Percentiles rank a stretch among this genome's conserved stretches.
Evolutionary conservation across 2,888 invertebrate genomes (phyloP).

Genomic region (Agonopterix alstromeriana): DNA sequence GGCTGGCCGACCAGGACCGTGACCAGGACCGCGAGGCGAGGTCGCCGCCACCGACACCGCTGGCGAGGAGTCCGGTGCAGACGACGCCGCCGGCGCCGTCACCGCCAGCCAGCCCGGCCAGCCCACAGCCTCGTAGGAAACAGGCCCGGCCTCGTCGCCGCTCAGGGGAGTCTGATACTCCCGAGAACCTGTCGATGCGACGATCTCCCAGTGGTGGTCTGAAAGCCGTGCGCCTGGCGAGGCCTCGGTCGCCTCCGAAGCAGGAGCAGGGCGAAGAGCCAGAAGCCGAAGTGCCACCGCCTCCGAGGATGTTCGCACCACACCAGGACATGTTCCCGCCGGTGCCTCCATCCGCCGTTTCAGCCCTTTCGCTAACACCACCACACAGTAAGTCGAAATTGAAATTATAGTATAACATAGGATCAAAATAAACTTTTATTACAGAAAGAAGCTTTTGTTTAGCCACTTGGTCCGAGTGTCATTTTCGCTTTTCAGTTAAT

Average conservation of each 20-base stretch:
- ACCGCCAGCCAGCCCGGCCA: conserved; percentile 78
- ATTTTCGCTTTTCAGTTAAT: no score
- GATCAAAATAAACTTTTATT: no score
- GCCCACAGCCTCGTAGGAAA: conserved; percentile 89
- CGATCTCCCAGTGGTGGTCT: conserved; percentile 61
- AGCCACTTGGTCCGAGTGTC: no score
- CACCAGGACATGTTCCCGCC: conserved; percentile 84
- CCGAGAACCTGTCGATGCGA: conserved; percentile 80
- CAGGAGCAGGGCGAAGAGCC: conserved; percentile 55
- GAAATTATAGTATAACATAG: no score
- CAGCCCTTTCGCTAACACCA: conserved; percentile 87
- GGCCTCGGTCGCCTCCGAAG: conserved; percentile 59
- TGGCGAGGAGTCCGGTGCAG: conserved; percentile 64
- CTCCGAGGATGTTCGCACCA: conserved; percentile 72
- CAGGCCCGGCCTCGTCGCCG: conserved; percentile 90
- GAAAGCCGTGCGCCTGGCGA: conserved; percentile 58
- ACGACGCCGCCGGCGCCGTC: conserved; percentile 61
- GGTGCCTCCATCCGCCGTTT: conserved; percentile 80
- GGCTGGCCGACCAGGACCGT: conserved; percentile 81
- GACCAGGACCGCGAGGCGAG: conserved; percentile 43
- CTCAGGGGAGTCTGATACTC: conserved; percentile 82
- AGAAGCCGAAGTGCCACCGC: conserved; percentile 72
- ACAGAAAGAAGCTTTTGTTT: no score
- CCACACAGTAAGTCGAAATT: conserved; percentile 83
- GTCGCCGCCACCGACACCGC: conserved; percentile 55